Evolutionary conservation across 2,888 invertebrate genomes (phyloP), one percentile per base, ranked within the genome.

Genomic region (Euplagia quadripunctaria): DNA sequence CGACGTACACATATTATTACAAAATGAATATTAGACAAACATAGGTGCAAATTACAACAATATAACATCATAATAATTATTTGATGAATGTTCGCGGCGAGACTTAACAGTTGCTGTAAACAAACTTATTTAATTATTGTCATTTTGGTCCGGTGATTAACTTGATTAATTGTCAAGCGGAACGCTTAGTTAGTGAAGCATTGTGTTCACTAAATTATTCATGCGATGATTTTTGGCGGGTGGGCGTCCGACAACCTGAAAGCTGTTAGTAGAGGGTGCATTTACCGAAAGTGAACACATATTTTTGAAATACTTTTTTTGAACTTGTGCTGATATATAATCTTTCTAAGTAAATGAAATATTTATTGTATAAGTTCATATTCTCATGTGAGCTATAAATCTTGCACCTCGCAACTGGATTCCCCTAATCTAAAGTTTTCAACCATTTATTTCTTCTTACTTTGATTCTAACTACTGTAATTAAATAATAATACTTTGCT

Each of bases 91-190:
- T 14, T 75, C 64, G 64, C n/a, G 66, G 68, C 71, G 64, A 52
- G 16, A 72, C 75, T 77, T 74, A 76, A 70, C 75, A 70, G 42
- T 66, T 20, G 67, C 71, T 68, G 61, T 70, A 77, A 76, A 78
- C 77, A 76, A 80, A 83, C 75, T 76, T 80, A 76, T 83, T 79
- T 76, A 79, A 75, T 70, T 76, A 75, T 74, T 42, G 52, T 73
- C 42, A 79, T 81, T 78, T 80, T 75, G 73, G 71, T 76, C 73
- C 68, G 71, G 73, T 76, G 72, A 76, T 82, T 80, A 76, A 72
- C 69, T 72, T 77, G 73, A 79, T 80, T 80, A 79, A 81, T 80
- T 79, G 75, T 76, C 70, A 71, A 74, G 74, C 71, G 74, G 66
- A 69, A 74, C 68, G 71, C 68, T 78, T 75, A 68, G 70, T 81